These are phyloP conservation scores for Cryptosula pallasiana DNA, from an alignment of 2,888 invertebrate species.

Conservation along the genomic window DNA sequence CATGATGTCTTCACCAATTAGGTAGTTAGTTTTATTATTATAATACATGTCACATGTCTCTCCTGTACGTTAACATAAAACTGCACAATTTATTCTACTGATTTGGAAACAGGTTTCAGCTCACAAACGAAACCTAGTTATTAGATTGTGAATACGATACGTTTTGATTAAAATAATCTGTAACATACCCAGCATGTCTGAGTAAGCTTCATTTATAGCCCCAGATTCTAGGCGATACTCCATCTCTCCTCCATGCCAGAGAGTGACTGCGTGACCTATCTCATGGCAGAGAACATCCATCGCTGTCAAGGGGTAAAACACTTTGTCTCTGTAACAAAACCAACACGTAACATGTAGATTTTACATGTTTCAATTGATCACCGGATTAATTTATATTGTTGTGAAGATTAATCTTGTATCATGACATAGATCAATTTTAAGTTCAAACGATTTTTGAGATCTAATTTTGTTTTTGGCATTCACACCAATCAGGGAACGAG, in stretches of 20 bases:
- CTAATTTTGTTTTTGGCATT: no score
- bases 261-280: constrained; percentile 32
- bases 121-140: no score
- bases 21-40: not conserved
- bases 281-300: constrained; percentile 33
- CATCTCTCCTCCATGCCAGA: not conserved
- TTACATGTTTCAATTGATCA: not conserved
- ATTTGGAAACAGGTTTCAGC: no score
- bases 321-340: not conserved
- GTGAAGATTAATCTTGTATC: not conserved
- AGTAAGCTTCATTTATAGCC: constrained; percentile 12
- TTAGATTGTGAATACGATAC: no score
- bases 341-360: no score
- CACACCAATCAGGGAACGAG: no score
- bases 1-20: not conserved
- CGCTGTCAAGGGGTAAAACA: constrained; percentile 30
- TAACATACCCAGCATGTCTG: constrained; percentile 1
- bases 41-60: constrained; percentile 9
- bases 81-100: no score
- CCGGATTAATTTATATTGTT: not conserved
- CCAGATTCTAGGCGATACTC: not conserved
- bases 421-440: not conserved
- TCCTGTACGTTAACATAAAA: not conserved
- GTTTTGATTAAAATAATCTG: no score
- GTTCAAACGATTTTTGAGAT: no score